Evolutionary conservation across 2,888 invertebrate species (phyloP).

Genomic region (Polymixis lichenea): DNA sequence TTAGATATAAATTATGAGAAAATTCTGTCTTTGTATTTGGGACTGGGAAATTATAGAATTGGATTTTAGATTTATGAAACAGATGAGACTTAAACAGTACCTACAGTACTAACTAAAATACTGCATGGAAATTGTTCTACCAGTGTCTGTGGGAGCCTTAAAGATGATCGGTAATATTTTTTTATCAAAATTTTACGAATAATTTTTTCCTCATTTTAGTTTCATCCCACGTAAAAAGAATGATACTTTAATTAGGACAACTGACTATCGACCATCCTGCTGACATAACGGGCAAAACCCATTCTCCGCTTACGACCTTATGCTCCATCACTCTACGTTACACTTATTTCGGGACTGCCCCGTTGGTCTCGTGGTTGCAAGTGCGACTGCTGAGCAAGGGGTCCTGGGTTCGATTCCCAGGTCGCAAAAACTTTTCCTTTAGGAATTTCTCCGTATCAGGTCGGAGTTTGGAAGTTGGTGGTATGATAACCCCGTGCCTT

Average conservation of each 20-base stretch:
- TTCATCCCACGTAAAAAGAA: background rate
- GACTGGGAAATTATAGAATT: slow-evolving; percentile 4
- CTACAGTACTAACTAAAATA: background rate
- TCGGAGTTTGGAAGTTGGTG: too few species aligned
- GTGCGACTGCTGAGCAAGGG: too few species aligned
- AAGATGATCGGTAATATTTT: too few species aligned
- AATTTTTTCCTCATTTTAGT: background rate
- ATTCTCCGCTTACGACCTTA: background rate
- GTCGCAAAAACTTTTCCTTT: too few species aligned
- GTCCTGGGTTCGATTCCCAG: too few species aligned
- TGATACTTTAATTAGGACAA: background rate
- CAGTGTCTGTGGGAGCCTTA: too few species aligned
- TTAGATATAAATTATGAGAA: slow-evolving; percentile 61
- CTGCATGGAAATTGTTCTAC: too few species aligned
- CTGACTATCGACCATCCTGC: background rate
- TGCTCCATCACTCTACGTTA: too few species aligned
- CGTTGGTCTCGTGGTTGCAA: background rate
- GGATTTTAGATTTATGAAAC: slow-evolving; percentile 24
- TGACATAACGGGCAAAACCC: background rate
- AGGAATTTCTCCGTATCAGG: too few species aligned
- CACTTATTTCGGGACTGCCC: background rate
- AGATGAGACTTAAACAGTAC: background rate
- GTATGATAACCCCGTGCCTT: too few species aligned
- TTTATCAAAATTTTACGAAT: background rate
- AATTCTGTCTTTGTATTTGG: slow-evolving; percentile 25